Base-by-base conservation (phyloP, 1,140 invertebrate genomes). In the Diachasmimorpha longicaudata region DNA sequence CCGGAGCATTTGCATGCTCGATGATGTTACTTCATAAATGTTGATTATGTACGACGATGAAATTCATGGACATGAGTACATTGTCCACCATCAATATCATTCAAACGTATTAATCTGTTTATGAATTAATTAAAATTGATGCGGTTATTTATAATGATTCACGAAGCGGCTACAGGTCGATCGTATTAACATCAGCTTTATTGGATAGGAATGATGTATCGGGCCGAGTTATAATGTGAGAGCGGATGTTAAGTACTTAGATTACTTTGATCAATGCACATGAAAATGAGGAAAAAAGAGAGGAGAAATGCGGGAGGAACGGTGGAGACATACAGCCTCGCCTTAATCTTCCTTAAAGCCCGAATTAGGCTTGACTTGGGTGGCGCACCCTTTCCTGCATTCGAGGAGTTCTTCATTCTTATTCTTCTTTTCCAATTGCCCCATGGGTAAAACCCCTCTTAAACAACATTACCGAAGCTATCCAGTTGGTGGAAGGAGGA, bases 331-430 rank as follows among this genome's bases (percentile, higher is more conserved):
- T 31, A 31, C 80, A 75, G 86, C 84, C 86, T 86, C 87, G 81
- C 86, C 86, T 88, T 84, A 85, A 86, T 86, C 84, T 86, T 84
- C 75, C 67, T 81, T 85, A 84, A 84, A 87, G 82, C 80, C 83
- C 82, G 85, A 88, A 88, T 87, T 87, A 86, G 86, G 76, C 23
- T 63, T 77, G 69, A 78, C 81, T 31, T 78, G 79, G 70, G 52
- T 77, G 86, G 84, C 87, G 86, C 87, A 80, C 87, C 87, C 83
- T 88, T 89, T 88, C 88, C 88, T 89, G 88, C 86, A 87, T 87
- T 86, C 85, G 87, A 87, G 78, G 82, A 87, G 85, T 85, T 84
- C 81, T 25, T 63, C 78, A 79, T 67, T 67, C 72, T 37, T 76
- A 46, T 71, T 74, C 63, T 63, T 39, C 78, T 74, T 79, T 75